Evolutionary conservation across 1,140 invertebrate species (phyloP), one percentile per base, ranked within the genome.

Genomic region (Gryllus bimaculatus): DNA sequence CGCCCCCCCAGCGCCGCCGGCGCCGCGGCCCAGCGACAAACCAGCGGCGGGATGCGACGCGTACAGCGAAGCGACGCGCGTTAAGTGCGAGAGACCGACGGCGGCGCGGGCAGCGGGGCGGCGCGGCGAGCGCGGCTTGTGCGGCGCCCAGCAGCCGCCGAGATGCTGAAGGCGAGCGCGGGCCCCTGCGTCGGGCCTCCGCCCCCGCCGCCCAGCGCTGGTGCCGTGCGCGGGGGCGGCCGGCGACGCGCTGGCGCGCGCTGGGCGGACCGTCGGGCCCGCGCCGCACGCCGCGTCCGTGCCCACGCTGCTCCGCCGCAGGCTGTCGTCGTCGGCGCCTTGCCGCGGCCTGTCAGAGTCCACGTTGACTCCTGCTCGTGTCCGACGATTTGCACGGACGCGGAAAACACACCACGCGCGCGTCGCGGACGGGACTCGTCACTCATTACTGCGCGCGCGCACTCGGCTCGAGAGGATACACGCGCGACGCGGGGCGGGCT

Each of bases 141-240:
- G n/a, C 83, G 8, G 85, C 86, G 8, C 87, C 88, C 78, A 89
- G 78, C 7, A 89, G 81, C 48, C 88, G 84, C n/a, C 73, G 87
- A 88, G 80, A 89, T 89, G 81, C 88, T 89, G 81, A 89, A 89
- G 8, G 87, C 86, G 54, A 89, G 85, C 79, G 85, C 85, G 13
- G 77, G 76, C 8, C 74, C 75, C n/a, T 48, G 79, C 6, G 85
- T 81, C 0, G 85, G 83, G 26, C 26, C 26, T 1, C 26, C 26
- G 26, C 26, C 26, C 1, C 26, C 26, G 18, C 47, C 73, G 21
- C n/a, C n/a, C n/a, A n/a, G 20, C 47, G 75, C 74, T 74, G 8
- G 82, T 78, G 73, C 15, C 80, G 6, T 66, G 48, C n/a, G 73
- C 73, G 15, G 78, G 74, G 4, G 79, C 74, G 4, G 79, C 74